A percentile compares a stretch with the other conserved stretches of the same genome.
Conservation (phyloP, 2,888 invertebrate species). For the Tinea semifulvella region DNA sequence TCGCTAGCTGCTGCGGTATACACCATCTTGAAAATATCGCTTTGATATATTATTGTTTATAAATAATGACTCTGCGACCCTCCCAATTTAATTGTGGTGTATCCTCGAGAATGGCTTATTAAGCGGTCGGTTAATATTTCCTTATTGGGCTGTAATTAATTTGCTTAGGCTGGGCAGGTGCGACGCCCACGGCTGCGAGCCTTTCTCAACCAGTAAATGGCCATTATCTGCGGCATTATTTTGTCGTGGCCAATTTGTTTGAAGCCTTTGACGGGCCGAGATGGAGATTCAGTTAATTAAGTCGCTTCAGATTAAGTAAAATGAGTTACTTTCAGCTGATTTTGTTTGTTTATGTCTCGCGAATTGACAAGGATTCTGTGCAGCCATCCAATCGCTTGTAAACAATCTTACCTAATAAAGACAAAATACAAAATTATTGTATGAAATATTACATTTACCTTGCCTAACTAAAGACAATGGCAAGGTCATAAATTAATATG, state of each 20-base stretch:
- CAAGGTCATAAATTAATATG: not conserved
- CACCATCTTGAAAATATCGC: conserved; percentile 64
- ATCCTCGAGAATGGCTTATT: conserved; percentile 62
- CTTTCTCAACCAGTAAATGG: conserved; percentile 28
- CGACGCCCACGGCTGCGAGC: conserved; percentile 36
- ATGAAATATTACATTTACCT: too few relatives aligned
- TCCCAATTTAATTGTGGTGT: conserved; percentile 64
- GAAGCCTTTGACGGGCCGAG: conserved; percentile 52
- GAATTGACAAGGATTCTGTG: not conserved
- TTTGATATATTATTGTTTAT: conserved; percentile 67
- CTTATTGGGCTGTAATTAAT: conserved; percentile 64
- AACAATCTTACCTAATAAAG: too few relatives aligned
- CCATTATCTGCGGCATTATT: conserved; percentile 59
- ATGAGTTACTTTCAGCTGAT: conserved; percentile 22
- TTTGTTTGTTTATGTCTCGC: conserved; percentile 7
- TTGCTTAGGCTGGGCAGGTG: conserved; percentile 55
- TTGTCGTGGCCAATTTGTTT: conserved; percentile 59
- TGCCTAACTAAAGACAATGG: too few relatives aligned
- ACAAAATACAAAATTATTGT: too few relatives aligned
- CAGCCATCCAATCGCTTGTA: too few relatives aligned
- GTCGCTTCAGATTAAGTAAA: conserved; percentile 29
- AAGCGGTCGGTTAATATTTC: conserved; percentile 63
- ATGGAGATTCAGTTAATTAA: conserved; percentile 54
- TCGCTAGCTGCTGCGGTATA: conserved; percentile 35
- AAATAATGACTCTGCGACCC: conserved; percentile 60